These are phyloP conservation scores for Malthinus flaveolus DNA, from an alignment of 2,888 invertebrate species.

Conservation along the genomic window DNA sequence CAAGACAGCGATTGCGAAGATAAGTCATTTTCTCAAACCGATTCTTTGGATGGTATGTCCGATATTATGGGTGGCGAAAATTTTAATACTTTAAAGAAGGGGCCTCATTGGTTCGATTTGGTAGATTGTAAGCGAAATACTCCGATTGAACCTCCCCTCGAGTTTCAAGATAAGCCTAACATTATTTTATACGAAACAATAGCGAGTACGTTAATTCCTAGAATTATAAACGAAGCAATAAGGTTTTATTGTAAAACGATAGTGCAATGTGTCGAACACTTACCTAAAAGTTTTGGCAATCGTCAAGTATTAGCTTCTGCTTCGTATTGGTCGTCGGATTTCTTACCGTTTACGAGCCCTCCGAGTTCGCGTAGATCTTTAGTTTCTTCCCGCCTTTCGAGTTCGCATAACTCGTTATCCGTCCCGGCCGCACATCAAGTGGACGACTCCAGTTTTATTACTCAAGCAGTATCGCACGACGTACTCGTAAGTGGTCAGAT, in stretches of 20 bases:
- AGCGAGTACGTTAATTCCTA: slow-evolving; percentile 55
- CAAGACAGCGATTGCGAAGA: slow-evolving; percentile 83
- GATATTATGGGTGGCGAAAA: slow-evolving; percentile 80
- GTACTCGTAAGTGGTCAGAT: slow-evolving; percentile 77
- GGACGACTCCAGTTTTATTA: slow-evolving; percentile 85
- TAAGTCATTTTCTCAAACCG: slow-evolving; percentile 75
- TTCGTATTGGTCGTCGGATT: slow-evolving; percentile 60
- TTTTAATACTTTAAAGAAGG: slow-evolving; percentile 82
- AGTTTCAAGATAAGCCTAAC: slow-evolving; percentile 73
- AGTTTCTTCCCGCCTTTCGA: slow-evolving; percentile 77
- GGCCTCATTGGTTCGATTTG: slow-evolving; percentile 62
- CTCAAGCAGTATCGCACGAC: slow-evolving; percentile 87
- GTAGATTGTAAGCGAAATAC: slow-evolving; percentile 60
- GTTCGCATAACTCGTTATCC: slow-evolving; percentile 82
- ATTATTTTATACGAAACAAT: slow-evolving; percentile 52
- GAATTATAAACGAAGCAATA: slow-evolving; percentile 55
- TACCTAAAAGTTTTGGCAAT: slow-evolving; percentile 8
- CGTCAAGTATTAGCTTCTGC: slow-evolving; percentile 35
- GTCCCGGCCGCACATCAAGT: slow-evolving; percentile 71
- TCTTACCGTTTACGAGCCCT: slow-evolving; percentile 60
- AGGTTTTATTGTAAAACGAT: slow-evolving; percentile 19
- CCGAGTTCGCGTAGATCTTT: slow-evolving; percentile 78
- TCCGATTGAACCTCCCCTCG: slow-evolving; percentile 81
- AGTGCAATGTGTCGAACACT: slow-evolving; percentile 15
- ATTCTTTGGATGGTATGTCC: slow-evolving; percentile 74